These are phyloP conservation scores for Hapalemur alaotrensis DNA, from an alignment of 2,797 vertebrate species.

Conservation along the genomic window DNA sequence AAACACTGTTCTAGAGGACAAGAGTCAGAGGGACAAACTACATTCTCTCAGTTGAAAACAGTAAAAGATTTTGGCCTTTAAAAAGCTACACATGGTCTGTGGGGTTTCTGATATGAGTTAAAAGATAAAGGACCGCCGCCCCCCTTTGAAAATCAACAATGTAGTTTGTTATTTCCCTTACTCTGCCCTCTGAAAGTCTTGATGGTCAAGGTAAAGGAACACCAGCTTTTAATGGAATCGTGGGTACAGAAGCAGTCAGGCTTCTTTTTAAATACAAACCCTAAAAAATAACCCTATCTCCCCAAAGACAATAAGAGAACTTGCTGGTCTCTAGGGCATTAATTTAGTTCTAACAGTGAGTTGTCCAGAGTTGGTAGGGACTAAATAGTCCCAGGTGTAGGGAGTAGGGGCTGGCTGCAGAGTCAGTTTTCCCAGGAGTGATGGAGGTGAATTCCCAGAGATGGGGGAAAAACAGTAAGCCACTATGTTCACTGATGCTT, in stretches of 20 bases:
- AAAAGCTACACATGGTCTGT: neutral
- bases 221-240: conserved; percentile 6
- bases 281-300: conserved; percentile 52
- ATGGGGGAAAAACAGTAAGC: neutral
- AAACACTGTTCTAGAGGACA: neutral
- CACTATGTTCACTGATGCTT: neutral
- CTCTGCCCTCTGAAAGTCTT: neutral
- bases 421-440: conserved; percentile 54
- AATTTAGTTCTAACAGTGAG: conserved; percentile 61
- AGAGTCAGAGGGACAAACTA: neutral
- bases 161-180: neutral
- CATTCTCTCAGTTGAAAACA: conserved; percentile 4
- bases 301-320: conserved; percentile 48
- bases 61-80: neutral
- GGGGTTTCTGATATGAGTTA: neutral
- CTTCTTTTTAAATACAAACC: conserved; percentile 36
- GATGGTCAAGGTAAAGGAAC: neutral
- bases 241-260: neutral
- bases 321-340: conserved; percentile 43
- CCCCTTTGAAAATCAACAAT: neutral
- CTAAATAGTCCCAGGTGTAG: conserved; percentile 34
- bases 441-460: neutral
- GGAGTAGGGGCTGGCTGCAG: neutral
- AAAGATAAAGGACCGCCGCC: neutral
- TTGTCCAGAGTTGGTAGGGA: neutral